Evolutionary conservation across 2,888 invertebrate species (phyloP), one percentile per base, ranked within the genome.

Genomic region (Eupithecia pulchellata): DNA sequence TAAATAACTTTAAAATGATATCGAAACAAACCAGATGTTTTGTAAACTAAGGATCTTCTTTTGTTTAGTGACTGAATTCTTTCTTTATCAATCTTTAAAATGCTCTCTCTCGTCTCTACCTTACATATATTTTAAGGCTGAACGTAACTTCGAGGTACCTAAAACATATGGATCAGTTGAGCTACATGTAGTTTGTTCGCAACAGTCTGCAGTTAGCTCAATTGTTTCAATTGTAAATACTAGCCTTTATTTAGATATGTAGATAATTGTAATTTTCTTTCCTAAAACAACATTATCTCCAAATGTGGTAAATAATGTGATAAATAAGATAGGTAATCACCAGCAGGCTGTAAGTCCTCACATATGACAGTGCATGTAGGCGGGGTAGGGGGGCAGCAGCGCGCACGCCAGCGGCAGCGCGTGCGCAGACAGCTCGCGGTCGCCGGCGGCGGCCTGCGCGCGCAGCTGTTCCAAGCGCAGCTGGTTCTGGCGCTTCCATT

Each of bases 401-500:
- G 93, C 92, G 75, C 93, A 92, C 4, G 93, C 92, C 1, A 93
- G 86, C 0, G 93, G 93, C 76, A 93, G 79, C 64, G 90, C 86
- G 78, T 91, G 93, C 61, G 90, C 88, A 0, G 88, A 83, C 64
- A 93, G 73, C 39, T 92, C 93, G 0, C 93, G 87, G 84, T 97
- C 97, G 82, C 97, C 97, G 63, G 96, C 95, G 14, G 96, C 96
- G 32, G 97, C 97, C 85, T 98, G 97, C 84, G 98, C 97, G 0
- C 98, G 96, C 9, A 98, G 90, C 84, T 98, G 98, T 84, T 98
- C 98, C 68, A 98, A 84, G 0, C 98, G 96, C 61, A 98, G 93
- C 83, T 98, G 98, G 88, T 98, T 98, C 86, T 98, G 97, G 0
- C 97, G 95, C 91, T 98, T 98, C 97, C 97, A 98, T 92, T 97